A percentile compares a stretch with the other conserved stretches of the same genome.
phyloP scores from a whole-genome alignment of 2,113 vertebrate species.

The Sinocyclocheilus grahami region DNA sequence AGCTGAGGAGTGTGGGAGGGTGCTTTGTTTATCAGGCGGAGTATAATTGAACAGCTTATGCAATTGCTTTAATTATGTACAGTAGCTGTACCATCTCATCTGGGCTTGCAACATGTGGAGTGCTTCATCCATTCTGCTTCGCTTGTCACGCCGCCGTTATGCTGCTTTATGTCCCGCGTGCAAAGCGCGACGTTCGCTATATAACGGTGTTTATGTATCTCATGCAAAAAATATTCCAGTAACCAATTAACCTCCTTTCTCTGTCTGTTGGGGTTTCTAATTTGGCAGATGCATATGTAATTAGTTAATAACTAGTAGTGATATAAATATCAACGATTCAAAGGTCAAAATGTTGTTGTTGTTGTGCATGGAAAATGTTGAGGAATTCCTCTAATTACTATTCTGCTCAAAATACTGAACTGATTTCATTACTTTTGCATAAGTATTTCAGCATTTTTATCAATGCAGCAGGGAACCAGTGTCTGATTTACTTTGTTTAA shows the following conservation, averaged over 20 bases:
- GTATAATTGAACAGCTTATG: slow-evolving; percentile 46
- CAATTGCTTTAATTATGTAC: slow-evolving; percentile 50
- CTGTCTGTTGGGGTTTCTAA: slow-evolving; percentile 10
- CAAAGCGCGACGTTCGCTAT: background rate
- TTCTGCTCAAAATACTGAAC: background rate
- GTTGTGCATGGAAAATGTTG: background rate
- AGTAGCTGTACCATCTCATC: background rate
- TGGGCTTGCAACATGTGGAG: slow-evolving; percentile 34
- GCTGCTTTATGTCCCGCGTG: background rate
- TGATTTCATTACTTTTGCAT: background rate
- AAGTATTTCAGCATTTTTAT: background rate
- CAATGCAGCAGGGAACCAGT: background rate
- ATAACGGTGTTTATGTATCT: background rate
- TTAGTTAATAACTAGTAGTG: slow-evolving; percentile 4
- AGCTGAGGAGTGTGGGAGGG: slow-evolving; percentile 33
- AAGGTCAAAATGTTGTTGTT: background rate
- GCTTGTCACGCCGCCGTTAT: background rate
- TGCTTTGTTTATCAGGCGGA: slow-evolving; percentile 34
- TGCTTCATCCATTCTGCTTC: background rate
- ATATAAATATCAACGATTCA: background rate
- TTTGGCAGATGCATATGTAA: slow-evolving; percentile 3
- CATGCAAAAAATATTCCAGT: background rate
- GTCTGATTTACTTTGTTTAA: background rate
- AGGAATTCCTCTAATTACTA: background rate
- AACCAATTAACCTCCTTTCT: slow-evolving; percentile 17